Base-by-base conservation (phyloP, 2,113 vertebrate species). In the Reinhardtius hippoglossoides region DNA sequence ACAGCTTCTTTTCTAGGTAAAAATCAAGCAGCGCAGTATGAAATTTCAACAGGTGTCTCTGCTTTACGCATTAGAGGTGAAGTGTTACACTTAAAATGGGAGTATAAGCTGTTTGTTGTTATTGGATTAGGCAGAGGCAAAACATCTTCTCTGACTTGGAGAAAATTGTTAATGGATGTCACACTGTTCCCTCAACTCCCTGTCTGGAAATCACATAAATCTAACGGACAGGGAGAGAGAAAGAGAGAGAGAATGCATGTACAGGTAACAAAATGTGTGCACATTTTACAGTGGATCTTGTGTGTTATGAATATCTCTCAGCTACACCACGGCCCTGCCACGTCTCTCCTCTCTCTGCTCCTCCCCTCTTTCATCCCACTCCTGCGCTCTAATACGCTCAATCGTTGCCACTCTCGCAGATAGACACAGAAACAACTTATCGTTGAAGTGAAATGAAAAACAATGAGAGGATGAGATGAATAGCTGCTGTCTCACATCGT, bases 371-470 rank as follows among this genome's bases (percentile, higher is more conserved):
- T 52, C 55, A 66, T 69, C 60, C 59, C 80, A 61, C 71, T 74
- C 58, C 76, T 4, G 2, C 14, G 3, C 80, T 80, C 67, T 83
- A 18, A 24, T 77, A 61, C 48, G 26, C 84, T 79, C 84, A 86
- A 86, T 83, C 75, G 74, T 70, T 66, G 74, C 79, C 83, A 86
- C 81, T 88, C 86, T 78, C 55, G 40, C 55, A 61, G 80, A 87
- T 76, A 66, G 82, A 75, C 50, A 60, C 10, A 24, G 66, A 74
- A 87, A 50, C 84, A 87, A 81, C 71, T 86, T 56, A 67, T 54
- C 31, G 73, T 74, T 78, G 70, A 86, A 83, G 77, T 78, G 71
- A 82, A 82, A 80, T 46, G 46, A 63, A 84, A 82, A 72, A 71
- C 23, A 13, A 69, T 52, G 56, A 83, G 81, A 55, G 81, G 66